phyloP scores from a whole-genome alignment of 2,888 invertebrate species.

The Patella caerulea region DNA sequence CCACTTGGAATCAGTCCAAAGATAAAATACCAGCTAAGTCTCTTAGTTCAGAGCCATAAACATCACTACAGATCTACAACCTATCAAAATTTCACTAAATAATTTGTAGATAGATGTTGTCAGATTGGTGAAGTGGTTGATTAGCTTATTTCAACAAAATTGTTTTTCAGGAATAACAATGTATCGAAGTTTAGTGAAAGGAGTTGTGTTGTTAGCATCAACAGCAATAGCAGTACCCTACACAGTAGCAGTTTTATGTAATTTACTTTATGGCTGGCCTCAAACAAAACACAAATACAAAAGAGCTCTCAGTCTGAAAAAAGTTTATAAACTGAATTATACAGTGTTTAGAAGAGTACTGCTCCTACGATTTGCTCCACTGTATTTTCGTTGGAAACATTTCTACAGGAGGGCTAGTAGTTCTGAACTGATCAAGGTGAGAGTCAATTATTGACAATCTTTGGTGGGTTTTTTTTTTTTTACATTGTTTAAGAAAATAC shows the following conservation, averaged over 20 bases:
- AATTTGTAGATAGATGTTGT: too few species aligned
- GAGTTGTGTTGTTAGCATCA: conserved; percentile 44
- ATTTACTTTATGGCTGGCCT: conserved; percentile 66
- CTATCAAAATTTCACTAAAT: too few species aligned
- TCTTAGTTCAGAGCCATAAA: too few species aligned
- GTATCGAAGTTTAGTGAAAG: conserved; percentile 20
- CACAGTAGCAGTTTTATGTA: conserved; percentile 61
- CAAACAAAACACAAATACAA: conserved; percentile 49
- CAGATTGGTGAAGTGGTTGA: too few species aligned
- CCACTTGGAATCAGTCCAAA: too few species aligned
- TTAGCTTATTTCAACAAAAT: too few species aligned
- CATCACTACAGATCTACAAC: too few species aligned
- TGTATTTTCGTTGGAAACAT: conserved; percentile 56
- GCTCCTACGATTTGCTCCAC: conserved; percentile 46
- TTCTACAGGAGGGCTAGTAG: conserved; percentile 56
- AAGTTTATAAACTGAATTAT: conserved; percentile 64
- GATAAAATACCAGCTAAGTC: too few species aligned
- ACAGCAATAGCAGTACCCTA: conserved; percentile 65
- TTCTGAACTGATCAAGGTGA: conserved; percentile 58
- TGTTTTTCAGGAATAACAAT: not conserved
- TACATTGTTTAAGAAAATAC: too few species aligned
- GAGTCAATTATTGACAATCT: not conserved
- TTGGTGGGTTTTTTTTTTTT: not conserved
- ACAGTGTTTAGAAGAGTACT: conserved; percentile 52
- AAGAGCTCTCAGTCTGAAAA: conserved; percentile 62